Evolutionary conservation across 2,797 vertebrate species (phyloP).

Genomic region (Naso thynnoides): DNA sequence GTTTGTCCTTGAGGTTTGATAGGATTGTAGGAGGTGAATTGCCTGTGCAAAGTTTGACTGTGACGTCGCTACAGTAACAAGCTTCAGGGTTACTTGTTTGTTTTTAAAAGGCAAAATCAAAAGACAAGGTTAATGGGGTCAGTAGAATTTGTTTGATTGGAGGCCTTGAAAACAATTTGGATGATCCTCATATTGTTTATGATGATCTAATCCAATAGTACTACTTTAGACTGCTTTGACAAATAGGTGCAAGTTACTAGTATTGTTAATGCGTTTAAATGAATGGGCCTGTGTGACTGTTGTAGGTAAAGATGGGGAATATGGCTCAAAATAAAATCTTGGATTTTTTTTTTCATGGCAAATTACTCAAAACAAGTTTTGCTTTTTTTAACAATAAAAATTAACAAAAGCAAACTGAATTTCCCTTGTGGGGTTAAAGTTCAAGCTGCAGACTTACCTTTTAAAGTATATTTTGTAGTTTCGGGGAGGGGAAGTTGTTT

Average conservation of each 20-base stretch:
- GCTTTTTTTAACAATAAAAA: too few relatives aligned
- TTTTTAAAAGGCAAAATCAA: not conserved
- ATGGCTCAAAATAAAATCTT: too few relatives aligned
- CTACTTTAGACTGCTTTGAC: not conserved
- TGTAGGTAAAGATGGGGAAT: too few relatives aligned
- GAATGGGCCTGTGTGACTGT: too few relatives aligned
- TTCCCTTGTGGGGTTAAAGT: too few relatives aligned
- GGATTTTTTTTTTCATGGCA: too few relatives aligned
- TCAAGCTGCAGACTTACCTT: too few relatives aligned
- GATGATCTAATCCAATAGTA: not conserved
- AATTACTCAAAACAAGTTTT: too few relatives aligned
- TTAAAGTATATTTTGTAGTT: too few relatives aligned
- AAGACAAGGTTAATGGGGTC: not conserved
- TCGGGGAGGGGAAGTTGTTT: too few relatives aligned
- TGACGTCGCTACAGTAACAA: constrained; percentile 4
- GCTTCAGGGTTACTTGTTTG: not conserved
- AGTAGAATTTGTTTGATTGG: not conserved
- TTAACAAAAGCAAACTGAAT: too few relatives aligned
- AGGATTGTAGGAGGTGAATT: not conserved
- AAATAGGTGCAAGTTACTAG: not conserved
- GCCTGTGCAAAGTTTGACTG: not conserved
- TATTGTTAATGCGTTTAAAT: too few relatives aligned
- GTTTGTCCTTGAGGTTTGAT: constrained; percentile 15
- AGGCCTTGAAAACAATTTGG: not conserved
- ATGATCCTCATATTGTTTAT: not conserved